Evolutionary conservation across 2,113 vertebrate genomes (phyloP).

Genomic region (Carlito syrichta): DNA sequence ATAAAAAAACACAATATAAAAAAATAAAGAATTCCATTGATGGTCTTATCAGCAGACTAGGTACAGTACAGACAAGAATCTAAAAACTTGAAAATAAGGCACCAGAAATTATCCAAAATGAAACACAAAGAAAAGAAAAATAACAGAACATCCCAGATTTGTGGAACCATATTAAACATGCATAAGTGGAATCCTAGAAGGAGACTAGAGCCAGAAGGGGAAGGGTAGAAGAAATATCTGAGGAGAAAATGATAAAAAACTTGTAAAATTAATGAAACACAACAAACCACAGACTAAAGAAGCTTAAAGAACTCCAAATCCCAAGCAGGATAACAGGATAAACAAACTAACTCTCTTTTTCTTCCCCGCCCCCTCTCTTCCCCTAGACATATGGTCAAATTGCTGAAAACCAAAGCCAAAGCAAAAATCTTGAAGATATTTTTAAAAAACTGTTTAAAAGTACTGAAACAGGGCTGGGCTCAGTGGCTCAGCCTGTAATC

Average conservation of each 20-base stretch:
- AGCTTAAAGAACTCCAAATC: not conserved
- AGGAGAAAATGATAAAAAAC: not conserved
- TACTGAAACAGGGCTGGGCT: too few relatives aligned
- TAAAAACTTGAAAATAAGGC: not conserved
- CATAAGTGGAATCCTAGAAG: not conserved
- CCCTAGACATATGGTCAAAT: not conserved
- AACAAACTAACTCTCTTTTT: not conserved
- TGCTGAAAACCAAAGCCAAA: not conserved
- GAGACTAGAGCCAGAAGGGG: not conserved
- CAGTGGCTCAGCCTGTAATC: too few relatives aligned
- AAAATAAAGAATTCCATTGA: not conserved
- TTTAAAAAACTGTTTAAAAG: not conserved
- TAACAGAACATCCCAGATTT: not conserved
- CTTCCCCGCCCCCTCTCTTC: not conserved
- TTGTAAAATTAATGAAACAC: constrained; percentile 34
- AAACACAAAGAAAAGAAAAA: constrained; percentile 28
- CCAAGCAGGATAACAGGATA: not conserved
- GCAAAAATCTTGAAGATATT: not conserved
- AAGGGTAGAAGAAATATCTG: not conserved
- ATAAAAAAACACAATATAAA: not conserved
- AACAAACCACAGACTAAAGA: not conserved
- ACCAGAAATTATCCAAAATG: not conserved
- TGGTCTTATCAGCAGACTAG: not conserved
- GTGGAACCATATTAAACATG: not conserved
- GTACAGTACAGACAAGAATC: not conserved